Base-by-base conservation (phyloP, 2,113 vertebrate species). In the Hydropotes inermis region DNA sequence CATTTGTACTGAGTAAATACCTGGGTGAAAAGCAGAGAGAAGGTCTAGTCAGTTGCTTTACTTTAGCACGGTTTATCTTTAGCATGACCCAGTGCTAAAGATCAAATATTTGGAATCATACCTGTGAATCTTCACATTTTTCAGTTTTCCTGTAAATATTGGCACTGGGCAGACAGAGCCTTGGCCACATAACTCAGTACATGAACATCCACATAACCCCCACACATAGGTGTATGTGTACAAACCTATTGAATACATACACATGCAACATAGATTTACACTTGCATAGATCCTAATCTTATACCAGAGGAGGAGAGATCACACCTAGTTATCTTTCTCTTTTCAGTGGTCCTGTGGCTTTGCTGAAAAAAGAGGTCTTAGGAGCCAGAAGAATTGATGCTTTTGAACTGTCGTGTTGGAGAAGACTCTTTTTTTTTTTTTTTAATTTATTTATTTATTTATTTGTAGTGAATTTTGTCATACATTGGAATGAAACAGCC, bases 311-410 rank as follows among this genome's bases (percentile, higher is more conserved):
- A 94, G 19, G 79, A 13, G n/a, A 61, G 94, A 43, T 67, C 14
- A n/a, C 30, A 43, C 57, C 25, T 45, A 67, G 28, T 36, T 39
- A 25, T 8, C 23, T 82, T 12, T 23, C 13, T 91, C 83, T 92
- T 94, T 96, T 76, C 9, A 83, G 47, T 33, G 55, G 85, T 43
- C 52, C 43, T 36, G 33, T 36, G 2, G 13, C 23, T 45, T 76
- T 45, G 54, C 25, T 90, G 39, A 54, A 87, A 36, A 78, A 96
- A 87, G 23, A 5, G 47, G 88, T 92, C 93, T 98, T 97, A 28
- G 50, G 52, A 83, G 33, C 43, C n/a, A 67, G 33, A 67, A 67
- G 33, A 67, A 21, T 21, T 67, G 33, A 36, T 67, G 64, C 64
- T 36, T 67, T 67, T 19, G 64, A 36, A 67, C 33, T 36, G 33